A percentile compares a stretch with the other conserved stretches of the same genome.
These are phyloP conservation scores for Megaptera novaeangliae DNA, from an alignment of 2,113 vertebrate genomes.

Conservation along the genomic window DNA sequence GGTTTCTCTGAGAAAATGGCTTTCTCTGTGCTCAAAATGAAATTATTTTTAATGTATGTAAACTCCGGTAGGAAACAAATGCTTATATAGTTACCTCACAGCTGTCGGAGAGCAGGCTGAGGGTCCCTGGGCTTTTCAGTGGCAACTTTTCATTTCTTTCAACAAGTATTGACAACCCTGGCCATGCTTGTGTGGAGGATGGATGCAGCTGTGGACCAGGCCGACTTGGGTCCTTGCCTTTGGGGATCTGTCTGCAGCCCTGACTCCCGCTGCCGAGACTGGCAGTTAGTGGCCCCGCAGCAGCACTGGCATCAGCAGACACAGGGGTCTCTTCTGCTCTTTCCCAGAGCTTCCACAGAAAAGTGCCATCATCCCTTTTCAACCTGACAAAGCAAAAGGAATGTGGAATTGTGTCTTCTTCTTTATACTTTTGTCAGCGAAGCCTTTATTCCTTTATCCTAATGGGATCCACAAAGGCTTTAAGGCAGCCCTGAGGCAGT, in stretches of 20 bases:
- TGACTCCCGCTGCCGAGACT: background rate
- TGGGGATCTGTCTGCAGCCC: background rate
- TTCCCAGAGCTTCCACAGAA: background rate
- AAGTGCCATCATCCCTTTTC: background rate
- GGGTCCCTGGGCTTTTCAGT: background rate
- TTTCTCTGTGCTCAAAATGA: background rate
- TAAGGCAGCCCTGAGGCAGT: background rate
- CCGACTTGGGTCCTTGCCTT: background rate
- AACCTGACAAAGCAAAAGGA: constrained; percentile 18
- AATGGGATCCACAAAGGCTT: background rate
- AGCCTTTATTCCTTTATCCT: constrained; percentile 4
- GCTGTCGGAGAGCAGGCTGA: background rate
- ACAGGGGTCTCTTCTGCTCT: background rate
- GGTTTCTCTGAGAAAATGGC: constrained; percentile 20
- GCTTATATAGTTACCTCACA: background rate
- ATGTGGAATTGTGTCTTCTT: background rate
- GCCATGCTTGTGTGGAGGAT: background rate
- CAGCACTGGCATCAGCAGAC: background rate
- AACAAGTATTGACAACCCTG: background rate
- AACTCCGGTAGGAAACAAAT: background rate
- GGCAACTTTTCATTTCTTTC: constrained; percentile 20
- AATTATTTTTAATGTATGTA: background rate
- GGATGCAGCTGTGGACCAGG: background rate
- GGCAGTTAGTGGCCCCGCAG: background rate
- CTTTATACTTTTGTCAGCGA: background rate